Conservation (phyloP, 2,797 vertebrate genomes). For the Sebastes cheni region DNA sequence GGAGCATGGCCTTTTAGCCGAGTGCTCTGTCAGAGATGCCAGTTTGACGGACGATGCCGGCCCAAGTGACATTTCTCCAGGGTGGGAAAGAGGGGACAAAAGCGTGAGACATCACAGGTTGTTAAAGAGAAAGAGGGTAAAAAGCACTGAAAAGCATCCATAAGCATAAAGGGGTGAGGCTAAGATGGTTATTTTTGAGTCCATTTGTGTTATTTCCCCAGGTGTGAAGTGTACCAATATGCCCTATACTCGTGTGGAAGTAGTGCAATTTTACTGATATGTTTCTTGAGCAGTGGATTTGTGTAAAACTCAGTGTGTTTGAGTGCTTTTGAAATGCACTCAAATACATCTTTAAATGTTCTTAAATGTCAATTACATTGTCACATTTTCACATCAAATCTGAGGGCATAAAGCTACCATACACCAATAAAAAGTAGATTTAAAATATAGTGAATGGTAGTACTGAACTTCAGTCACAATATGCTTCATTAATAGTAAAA, state of each 20-base stretch:
- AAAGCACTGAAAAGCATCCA: constrained; percentile 29
- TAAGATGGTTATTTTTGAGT: constrained; percentile 13
- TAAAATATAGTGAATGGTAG: background rate
- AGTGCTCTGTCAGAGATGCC: constrained; percentile 77
- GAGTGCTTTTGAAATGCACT: background rate
- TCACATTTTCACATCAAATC: background rate
- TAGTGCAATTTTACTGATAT: background rate
- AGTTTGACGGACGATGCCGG: constrained; percentile 76
- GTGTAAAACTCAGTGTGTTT: background rate
- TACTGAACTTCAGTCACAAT: background rate
- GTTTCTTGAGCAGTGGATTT: background rate
- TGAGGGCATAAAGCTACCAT: background rate
- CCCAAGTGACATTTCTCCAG: constrained; percentile 80
- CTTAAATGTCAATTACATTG: background rate
- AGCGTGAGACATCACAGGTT: constrained; percentile 51
- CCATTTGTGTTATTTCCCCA: constrained; percentile 24
- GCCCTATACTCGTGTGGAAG: background rate
- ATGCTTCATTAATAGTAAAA: background rate
- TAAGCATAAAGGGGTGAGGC: constrained; percentile 11
- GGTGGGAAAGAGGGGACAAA: constrained; percentile 47
- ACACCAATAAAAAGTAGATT: background rate
- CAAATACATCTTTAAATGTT: background rate
- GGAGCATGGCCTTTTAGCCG: constrained; percentile 81
- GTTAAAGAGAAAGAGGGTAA: constrained; percentile 51
- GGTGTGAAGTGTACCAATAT: constrained; percentile 1